Base-by-base conservation (phyloP, 2,113 vertebrate species). In the Cnemophilus loriae region DNA sequence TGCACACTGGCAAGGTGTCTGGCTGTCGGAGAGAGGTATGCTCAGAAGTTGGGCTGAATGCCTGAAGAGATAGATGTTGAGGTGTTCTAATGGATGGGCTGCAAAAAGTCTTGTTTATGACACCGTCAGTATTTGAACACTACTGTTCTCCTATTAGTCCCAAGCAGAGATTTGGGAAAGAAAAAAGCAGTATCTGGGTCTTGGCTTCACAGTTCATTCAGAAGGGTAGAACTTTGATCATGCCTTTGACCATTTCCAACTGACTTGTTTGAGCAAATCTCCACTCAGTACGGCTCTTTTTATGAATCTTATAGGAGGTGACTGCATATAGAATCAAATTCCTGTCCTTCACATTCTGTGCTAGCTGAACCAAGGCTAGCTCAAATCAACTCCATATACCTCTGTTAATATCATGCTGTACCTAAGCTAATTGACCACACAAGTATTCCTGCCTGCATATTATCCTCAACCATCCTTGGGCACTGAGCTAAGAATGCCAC, bases 61-160 rank as follows among this genome's bases (percentile, higher is more conserved):
- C 22, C 75, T 79, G 28, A 76, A 60, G 35, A 78, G 14, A 49
- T 1, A 63, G 10, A 22, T 33, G 26, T 6, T 68, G 24, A 50
- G 22, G n/a, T 37, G 18, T 78, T 27, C n/a, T 60, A 85, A 63
- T 16, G 16, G 37, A 81, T 23, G 28, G 27, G 13, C 28, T 67
- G 35, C 60, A 57, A 80, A 39, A 91, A 77, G 35, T 28, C 55
- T 77, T 50, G 20, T 77, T 85, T 85, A 60, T 61, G 53, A 46
- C 17, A 69, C 28, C 0, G 0, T 41, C 57, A 56, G 11, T 0
- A 1, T 55, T 86, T 20, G 27, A 87, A 19, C 6, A 28, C 27
- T 78, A 22, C 22, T 46, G 7, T 61, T 89, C 21, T 80, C 53
- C 53, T 57, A 37, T 44, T 20, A 69, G 11, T 2, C 14, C 3